Base-by-base conservation (phyloP, 2,888 invertebrate genomes). In the Leucophora obtusa region DNA sequence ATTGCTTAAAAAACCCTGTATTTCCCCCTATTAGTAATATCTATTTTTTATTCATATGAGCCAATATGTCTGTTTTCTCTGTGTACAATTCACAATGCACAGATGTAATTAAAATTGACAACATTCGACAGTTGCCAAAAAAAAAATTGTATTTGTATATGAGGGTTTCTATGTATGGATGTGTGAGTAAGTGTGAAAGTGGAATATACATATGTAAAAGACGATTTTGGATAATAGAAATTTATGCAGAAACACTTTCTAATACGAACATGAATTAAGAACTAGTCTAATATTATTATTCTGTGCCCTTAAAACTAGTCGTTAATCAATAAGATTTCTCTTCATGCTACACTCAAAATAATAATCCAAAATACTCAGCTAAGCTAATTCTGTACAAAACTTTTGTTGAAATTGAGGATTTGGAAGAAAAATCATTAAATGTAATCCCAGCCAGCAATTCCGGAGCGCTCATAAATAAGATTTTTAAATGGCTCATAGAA, bases 51-150 rank as follows among this genome's bases (percentile, higher is more conserved):
- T n/a, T n/a, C 5, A 5, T 2, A 24, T 24, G 5, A 3, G 2
- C 24, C 24, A 24, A 24, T 24, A 5, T 24, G 6, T 28, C 38
- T 38, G 11, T 38, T 38, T 38, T 38, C 14, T 38, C 11, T 5
- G 38, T 38, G 38, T 38, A 38, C 14, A 38, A 11, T 38, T 38
- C 38, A 38, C 38, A 79, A 79, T 74, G 18, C 77, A 63, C 79
- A 35, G 62, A 74, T 82, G 73, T 79, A 82, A 82, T 82, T 82
- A 77, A 77, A 74, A 77, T 77, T 79, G 77, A 82, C 79, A 79
- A 77, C 77, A 63, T 60, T 50, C 50, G 53, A 74, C 73, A 76
- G 43, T 51, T 65, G 69, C 1, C 24, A 54, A 56, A 24, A 14
- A 56, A 56, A 56, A 54, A 5, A 7, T 11, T n/a, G n/a, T 17